A percentile compares a stretch with the other conserved stretches of the same genome.
These are phyloP conservation scores for Nothocercus nigrocapillus DNA, from an alignment of 2,113 vertebrate genomes.

Conservation along the genomic window DNA sequence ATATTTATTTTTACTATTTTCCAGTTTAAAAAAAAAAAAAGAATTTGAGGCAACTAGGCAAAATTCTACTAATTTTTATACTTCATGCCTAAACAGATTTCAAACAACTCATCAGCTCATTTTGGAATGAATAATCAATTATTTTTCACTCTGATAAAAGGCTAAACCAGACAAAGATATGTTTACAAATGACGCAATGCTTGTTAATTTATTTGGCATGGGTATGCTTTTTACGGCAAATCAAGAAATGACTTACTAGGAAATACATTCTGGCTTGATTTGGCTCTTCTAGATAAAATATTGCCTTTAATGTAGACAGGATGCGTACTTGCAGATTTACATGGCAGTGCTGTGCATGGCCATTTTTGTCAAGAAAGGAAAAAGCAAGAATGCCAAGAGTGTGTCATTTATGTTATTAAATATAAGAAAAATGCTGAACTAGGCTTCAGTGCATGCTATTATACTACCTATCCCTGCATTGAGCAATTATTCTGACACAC, in stretches of 20 bases:
- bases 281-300: background rate
- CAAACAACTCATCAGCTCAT: background rate
- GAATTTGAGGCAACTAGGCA: background rate
- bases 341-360: background rate
- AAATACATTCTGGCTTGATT: background rate
- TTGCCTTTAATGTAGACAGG: background rate
- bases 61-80: background rate
- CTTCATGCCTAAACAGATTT: background rate
- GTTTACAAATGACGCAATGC: background rate
- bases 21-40: background rate
- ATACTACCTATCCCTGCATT: constrained; percentile 18
- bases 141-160: background rate
- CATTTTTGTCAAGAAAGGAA: constrained; percentile 19
- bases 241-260: constrained; percentile 16
- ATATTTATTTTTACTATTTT: background rate
- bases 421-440: background rate
- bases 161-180: background rate
- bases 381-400: background rate
- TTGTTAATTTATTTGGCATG: background rate
- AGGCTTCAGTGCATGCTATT: constrained; percentile 24
- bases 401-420: background rate
- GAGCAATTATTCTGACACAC: constrained; percentile 49
- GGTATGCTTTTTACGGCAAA: background rate
- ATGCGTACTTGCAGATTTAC: background rate
- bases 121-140: background rate